Conservation (phyloP, 2,888 invertebrate genomes). For the Halictus quadricinctus region DNA sequence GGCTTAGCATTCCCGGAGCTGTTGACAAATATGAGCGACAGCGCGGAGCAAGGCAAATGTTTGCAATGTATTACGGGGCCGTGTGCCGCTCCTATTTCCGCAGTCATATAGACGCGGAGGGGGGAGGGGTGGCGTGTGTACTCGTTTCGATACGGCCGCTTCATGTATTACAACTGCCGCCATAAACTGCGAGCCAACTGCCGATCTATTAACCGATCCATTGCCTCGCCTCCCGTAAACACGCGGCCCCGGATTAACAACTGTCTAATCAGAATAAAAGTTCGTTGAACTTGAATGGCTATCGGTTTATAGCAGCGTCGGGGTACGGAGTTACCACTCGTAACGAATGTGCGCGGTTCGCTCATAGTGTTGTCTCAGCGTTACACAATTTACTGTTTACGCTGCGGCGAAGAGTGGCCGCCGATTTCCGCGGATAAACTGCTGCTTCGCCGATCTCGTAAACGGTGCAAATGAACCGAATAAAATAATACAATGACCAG, state of each 20-base stretch:
- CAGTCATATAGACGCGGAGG: constrained; percentile 28
- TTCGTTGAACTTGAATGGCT: constrained; percentile 21
- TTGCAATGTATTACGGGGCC: constrained; percentile 65
- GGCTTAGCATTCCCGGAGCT: constrained; percentile 61
- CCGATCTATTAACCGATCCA: constrained; percentile 39
- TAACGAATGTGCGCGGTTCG: neutral
- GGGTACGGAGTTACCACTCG: neutral
- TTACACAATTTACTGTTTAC: neutral
- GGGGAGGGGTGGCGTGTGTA: constrained; percentile 11
- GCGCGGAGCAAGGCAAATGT: constrained; percentile 64
- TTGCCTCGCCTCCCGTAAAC: constrained; percentile 31
- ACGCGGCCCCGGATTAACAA: constrained; percentile 12
- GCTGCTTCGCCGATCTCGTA: neutral
- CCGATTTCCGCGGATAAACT: neutral
- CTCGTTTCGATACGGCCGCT: constrained; percentile 36
- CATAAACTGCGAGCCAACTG: constrained; percentile 41
- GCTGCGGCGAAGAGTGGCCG: neutral
- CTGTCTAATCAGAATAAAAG: constrained; percentile 25
- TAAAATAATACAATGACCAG: neutral
- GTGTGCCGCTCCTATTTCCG: constrained; percentile 66
- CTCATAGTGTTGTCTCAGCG: neutral
- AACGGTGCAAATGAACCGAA: neutral
- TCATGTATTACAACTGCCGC: constrained; percentile 34
- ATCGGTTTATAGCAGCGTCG: neutral
- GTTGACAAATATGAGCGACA: constrained; percentile 70